phyloP scores from a whole-genome alignment of 2,113 vertebrate species.

The Corythaixoides concolor region DNA sequence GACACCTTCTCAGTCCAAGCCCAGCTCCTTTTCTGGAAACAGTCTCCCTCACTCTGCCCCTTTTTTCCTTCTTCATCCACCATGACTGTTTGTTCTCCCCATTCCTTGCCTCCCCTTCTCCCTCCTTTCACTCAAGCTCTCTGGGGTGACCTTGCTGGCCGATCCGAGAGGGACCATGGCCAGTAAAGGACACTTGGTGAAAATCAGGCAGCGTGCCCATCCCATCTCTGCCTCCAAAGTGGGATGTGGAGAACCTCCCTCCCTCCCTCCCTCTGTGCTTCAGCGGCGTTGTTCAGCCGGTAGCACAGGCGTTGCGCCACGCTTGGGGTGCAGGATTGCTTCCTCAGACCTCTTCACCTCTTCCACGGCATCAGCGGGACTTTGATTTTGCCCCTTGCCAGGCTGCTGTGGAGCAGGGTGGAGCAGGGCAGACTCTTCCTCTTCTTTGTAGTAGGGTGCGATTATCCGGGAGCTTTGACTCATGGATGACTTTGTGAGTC shows the following conservation, averaged over 20 bases:
- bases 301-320: fast-evolving
- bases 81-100: not conserved
- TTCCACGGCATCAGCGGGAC: not conserved
- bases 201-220: not conserved
- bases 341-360: not conserved
- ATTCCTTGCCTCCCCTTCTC: not conserved
- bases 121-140: not conserved
- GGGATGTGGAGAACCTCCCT: not conserved
- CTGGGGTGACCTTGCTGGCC: not conserved
- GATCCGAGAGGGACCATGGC: not conserved
- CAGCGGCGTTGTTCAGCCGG: fast-evolving
- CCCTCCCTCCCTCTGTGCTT: not conserved
- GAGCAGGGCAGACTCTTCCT: not conserved
- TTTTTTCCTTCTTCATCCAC: not conserved
- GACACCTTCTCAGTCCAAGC: not conserved
- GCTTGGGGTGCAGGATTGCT: not conserved
- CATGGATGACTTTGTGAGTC: slow-evolving; percentile 8
- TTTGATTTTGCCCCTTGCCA: not conserved
- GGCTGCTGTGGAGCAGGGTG: not conserved
- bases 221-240: fast-evolving
- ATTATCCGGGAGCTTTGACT: not conserved
- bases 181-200: not conserved
- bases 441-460: not conserved
- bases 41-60: not conserved
- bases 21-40: not conserved